Evolutionary conservation across 2,888 invertebrate species (phyloP).

Genomic region (Ectemnius lituratus): DNA sequence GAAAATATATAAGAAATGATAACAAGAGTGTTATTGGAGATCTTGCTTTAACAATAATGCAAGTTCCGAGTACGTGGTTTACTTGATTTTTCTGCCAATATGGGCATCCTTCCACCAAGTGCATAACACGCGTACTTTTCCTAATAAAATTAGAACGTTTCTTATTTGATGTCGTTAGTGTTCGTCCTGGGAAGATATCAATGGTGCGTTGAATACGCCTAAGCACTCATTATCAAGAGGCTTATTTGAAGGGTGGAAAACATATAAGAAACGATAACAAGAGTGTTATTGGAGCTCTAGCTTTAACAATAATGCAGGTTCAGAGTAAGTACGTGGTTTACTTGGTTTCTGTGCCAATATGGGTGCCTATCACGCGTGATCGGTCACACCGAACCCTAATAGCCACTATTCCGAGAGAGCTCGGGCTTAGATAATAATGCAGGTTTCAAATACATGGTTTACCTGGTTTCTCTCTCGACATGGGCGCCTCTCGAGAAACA

Average conservation of each 20-base stretch:
- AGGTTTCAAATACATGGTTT: conserved; percentile 22
- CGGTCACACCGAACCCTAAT: conserved; percentile 43
- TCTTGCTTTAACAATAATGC: no score
- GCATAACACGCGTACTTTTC: no score
- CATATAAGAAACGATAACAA: conserved; percentile 40
- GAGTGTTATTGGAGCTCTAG: conserved; percentile 41
- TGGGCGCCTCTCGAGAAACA: conserved; percentile 39
- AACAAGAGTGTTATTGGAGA: no score
- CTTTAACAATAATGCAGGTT: conserved; percentile 34
- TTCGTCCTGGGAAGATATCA: no score
- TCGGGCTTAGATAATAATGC: conserved; percentile 40
- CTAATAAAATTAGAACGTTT: no score
- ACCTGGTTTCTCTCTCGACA: conserved; percentile 15
- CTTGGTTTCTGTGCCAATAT: conserved; percentile 6
- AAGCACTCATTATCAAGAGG: no score
- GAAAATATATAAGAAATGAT: no score
- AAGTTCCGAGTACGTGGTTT: no score
- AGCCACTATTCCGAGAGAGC: conserved; percentile 43
- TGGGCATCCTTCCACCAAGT: no score
- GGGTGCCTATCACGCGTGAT: conserved; percentile 39
- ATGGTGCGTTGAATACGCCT: no score
- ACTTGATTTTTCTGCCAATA: no score
- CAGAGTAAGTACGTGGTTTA: background rate
- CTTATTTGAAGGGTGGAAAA: conserved; percentile 24
- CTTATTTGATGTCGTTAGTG: no score